Percentiles rank a stretch among this genome's conserved stretches.
Evolutionary conservation across 1,140 invertebrate genomes (phyloP).

Genomic region (Eciton burchellii): DNA sequence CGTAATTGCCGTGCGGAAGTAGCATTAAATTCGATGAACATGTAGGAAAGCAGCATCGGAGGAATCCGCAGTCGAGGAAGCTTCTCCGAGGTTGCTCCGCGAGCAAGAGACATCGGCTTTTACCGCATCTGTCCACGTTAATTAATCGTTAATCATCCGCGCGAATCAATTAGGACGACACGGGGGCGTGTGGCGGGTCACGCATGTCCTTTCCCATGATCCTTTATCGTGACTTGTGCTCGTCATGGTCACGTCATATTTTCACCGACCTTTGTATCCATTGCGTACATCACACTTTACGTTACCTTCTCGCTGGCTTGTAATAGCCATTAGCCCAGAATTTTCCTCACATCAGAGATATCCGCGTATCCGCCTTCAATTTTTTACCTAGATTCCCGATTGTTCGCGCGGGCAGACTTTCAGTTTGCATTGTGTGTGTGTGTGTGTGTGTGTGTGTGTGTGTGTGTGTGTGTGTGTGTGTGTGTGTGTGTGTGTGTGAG

Average conservation of each 20-base stretch:
- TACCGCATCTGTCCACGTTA: neutral
- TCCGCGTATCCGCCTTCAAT: no score
- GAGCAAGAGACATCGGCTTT: slow-evolving; percentile 7
- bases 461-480: no score
- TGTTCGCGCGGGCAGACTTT: no score
- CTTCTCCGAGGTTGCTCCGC: neutral
- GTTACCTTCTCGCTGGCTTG: no score
- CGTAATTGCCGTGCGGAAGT: slow-evolving; percentile 21
- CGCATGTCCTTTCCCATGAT: slow-evolving; percentile 11
- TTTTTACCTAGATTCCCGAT: no score
- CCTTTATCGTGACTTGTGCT: slow-evolving; percentile 15
- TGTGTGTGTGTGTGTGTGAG: no score
- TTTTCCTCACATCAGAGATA: no score
- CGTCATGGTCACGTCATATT: neutral
- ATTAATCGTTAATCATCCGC: slow-evolving; percentile 42
- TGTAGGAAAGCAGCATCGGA: neutral
- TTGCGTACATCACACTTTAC: no score
- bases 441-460: no score
- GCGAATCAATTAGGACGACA: neutral
- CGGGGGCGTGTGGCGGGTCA: neutral
- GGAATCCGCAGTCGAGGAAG: slow-evolving; percentile 25
- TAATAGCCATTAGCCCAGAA: no score
- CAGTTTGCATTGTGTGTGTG: no score
- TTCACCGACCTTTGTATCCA: slow-evolving; percentile 5
- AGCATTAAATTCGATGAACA: slow-evolving; percentile 6